These are phyloP conservation scores for Chroicocephalus ridibundus DNA, from an alignment of 2,113 vertebrate genomes.

Conservation along the genomic window DNA sequence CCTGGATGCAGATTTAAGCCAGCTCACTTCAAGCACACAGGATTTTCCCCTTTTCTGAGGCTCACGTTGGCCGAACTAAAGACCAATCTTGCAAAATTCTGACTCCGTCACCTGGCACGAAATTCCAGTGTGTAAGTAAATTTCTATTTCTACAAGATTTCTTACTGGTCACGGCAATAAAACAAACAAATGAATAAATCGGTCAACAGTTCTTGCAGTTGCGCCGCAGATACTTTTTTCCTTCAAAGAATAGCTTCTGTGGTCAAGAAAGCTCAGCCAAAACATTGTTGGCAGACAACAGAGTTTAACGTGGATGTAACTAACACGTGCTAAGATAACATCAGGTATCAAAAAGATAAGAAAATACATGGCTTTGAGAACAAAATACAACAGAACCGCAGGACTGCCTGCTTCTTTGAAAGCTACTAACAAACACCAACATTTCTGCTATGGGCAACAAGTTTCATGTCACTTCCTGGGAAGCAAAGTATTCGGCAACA, in stretches of 20 bases:
- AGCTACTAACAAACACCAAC: background rate
- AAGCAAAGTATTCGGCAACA: background rate
- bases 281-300: background rate
- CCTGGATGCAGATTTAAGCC: background rate
- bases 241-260: background rate
- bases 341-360: background rate
- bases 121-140: background rate
- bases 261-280: background rate
- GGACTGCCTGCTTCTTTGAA: background rate
- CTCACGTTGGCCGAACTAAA: background rate
- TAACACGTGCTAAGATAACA: background rate
- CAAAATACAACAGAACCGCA: background rate
- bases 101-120: background rate
- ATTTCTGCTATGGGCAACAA: rapidly evolving
- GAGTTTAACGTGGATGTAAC: background rate
- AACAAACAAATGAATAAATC: background rate
- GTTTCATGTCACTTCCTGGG: rapidly evolving
- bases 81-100: background rate
- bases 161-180: background rate
- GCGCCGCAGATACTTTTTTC: background rate
- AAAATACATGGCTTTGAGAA: background rate
- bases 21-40: background rate
- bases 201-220: background rate
- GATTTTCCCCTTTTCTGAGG: background rate
- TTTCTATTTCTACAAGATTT: background rate